A percentile compares a stretch with the other conserved stretches of the same genome.
Conservation (phyloP, 64 coral and sea anemone species). For the Cladopsammia gracilis region DNA sequence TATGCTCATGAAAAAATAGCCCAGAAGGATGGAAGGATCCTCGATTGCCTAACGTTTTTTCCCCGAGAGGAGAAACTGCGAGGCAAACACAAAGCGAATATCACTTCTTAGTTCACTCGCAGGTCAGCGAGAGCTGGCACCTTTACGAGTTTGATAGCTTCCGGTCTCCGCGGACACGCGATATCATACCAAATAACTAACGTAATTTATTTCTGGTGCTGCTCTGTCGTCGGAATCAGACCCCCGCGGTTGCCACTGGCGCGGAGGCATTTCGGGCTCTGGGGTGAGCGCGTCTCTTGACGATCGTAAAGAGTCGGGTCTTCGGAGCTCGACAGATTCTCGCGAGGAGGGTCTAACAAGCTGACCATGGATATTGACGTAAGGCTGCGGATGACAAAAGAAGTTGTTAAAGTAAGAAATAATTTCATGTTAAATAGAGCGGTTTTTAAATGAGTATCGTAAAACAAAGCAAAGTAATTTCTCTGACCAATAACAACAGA, state of each 20-base stretch:
- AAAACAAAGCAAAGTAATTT: too few species aligned
- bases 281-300: constrained; percentile 23
- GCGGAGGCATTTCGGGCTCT: constrained; percentile 28
- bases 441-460: too few species aligned
- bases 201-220: constrained; percentile 38
- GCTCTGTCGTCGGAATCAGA: constrained; percentile 10
- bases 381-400: constrained; percentile 61
- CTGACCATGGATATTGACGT: constrained; percentile 89
- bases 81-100: too few species aligned
- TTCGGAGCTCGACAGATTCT: constrained; percentile 40
- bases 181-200: constrained; percentile 39
- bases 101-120: too few species aligned
- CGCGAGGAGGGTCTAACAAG: constrained; percentile 74
- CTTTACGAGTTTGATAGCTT: neutral
- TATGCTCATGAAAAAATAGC: too few species aligned
- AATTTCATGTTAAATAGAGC: too few species aligned
- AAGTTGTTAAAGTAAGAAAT: neutral
- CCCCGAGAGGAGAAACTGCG: too few species aligned
- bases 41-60: too few species aligned
- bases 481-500: too few species aligned
- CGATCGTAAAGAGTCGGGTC: constrained; percentile 58
- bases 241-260: constrained; percentile 4
- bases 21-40: too few species aligned
- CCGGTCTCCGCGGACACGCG: neutral
- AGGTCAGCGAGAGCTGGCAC: too few species aligned